phyloP scores from a whole-genome alignment of 37 sponge, comb jelly and placozoan species.

The Haliclona indistincta region DNA sequence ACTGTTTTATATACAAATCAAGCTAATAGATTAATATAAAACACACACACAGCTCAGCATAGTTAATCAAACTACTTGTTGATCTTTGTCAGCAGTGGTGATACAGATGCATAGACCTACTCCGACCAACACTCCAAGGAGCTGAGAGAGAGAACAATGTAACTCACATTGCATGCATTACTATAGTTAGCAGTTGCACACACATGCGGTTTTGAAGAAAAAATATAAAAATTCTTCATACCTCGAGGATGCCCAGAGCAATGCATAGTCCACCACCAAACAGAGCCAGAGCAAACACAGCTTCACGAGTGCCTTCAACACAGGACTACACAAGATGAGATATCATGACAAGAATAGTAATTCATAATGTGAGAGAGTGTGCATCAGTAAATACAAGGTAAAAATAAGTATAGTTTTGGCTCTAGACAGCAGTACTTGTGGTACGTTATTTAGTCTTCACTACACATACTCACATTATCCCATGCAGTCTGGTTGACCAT shows the following conservation, averaged over 20 bases:
- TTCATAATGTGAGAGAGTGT: too few relatives aligned
- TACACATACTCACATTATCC: neutral
- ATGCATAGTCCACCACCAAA: conserved; percentile 20
- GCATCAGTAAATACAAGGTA: too few relatives aligned
- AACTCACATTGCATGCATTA: too few relatives aligned
- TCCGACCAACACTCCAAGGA: conserved; percentile 24
- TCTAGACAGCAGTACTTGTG: too few relatives aligned
- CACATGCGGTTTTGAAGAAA: too few relatives aligned
- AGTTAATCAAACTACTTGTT: too few relatives aligned
- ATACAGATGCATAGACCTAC: conserved; percentile 28
- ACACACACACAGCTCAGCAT: too few relatives aligned
- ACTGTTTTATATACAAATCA: too few relatives aligned
- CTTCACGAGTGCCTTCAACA: neutral
- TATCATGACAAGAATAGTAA: neutral
- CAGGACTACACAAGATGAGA: conserved; percentile 16
- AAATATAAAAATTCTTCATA: neutral
- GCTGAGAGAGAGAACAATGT: conserved; percentile 2
- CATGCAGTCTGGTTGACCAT: neutral
- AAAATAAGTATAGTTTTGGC: too few relatives aligned
- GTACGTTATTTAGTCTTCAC: too few relatives aligned
- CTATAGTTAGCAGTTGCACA: too few relatives aligned
- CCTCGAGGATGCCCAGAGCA: conserved; percentile 42
- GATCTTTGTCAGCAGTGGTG: neutral
- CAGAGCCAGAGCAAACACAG: neutral
- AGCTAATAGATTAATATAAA: too few relatives aligned